phyloP scores from a whole-genome alignment of 2,888 invertebrate species.

The Rutpela maculata region DNA sequence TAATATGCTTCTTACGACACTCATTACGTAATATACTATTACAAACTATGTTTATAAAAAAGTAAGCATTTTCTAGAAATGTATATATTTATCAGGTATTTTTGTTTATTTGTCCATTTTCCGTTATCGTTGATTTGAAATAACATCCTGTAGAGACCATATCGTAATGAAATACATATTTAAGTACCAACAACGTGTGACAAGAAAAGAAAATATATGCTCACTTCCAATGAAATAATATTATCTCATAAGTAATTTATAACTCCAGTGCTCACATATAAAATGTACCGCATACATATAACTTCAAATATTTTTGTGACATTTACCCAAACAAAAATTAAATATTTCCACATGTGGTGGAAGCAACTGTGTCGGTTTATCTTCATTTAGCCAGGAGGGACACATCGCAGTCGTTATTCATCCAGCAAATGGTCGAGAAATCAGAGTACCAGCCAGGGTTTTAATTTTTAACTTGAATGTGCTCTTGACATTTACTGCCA shows the following conservation, averaged over 20 bases:
- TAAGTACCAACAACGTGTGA: too few species aligned
- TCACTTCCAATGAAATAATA: background rate
- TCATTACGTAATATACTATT: too few species aligned
- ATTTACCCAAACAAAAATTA: constrained; percentile 69
- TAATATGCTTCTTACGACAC: too few species aligned
- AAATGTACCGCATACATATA: constrained; percentile 38
- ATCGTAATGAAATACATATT: too few species aligned
- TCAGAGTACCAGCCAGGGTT: constrained; percentile 71
- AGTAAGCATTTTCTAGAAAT: too few species aligned
- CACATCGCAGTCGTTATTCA: constrained; percentile 69
- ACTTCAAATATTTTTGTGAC: constrained; percentile 68
- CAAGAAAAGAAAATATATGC: background rate
- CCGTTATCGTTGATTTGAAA: too few species aligned
- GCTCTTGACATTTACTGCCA: constrained; percentile 72
- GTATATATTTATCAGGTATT: too few species aligned
- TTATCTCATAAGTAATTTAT: constrained; percentile 3
- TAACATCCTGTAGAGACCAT: too few species aligned
- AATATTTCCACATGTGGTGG: constrained; percentile 71
- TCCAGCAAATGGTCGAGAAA: constrained; percentile 72
- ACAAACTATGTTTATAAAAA: too few species aligned
- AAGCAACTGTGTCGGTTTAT: constrained; percentile 69
- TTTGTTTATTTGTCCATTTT: too few species aligned
- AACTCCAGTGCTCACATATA: background rate
- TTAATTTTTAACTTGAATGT: constrained; percentile 73
- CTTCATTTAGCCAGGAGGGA: constrained; percentile 69